Conservation (phyloP, 2,888 invertebrate species). For the Trissolcus japonicus region DNA sequence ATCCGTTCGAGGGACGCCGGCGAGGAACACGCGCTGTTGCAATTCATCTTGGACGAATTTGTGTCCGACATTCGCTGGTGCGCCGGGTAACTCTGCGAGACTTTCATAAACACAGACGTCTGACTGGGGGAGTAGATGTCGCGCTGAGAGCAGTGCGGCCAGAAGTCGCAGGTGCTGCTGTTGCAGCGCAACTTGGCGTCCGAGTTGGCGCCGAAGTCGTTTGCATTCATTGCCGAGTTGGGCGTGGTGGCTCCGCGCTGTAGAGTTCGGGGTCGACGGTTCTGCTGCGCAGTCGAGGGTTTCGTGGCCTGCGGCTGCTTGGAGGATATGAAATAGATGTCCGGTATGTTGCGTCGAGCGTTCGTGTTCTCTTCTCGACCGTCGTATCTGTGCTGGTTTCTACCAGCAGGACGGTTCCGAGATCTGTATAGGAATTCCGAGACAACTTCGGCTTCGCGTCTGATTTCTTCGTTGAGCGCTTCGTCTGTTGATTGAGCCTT, state of each 20-base stretch:
- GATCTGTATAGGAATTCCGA: slow-evolving; percentile 79
- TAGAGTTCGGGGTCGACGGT: slow-evolving; percentile 74
- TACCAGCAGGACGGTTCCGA: slow-evolving; percentile 77
- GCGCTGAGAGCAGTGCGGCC: slow-evolving; percentile 80
- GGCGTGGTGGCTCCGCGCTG: slow-evolving; percentile 78
- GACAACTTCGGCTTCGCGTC: slow-evolving; percentile 79
- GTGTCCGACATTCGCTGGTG: slow-evolving; percentile 76
- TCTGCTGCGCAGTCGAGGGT: slow-evolving; percentile 66
- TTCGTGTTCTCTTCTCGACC: slow-evolving; percentile 65
- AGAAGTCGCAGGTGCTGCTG: slow-evolving; percentile 80
- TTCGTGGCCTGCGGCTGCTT: slow-evolving; percentile 65
- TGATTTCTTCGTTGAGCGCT: slow-evolving; percentile 76
- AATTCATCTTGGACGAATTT: slow-evolving; percentile 58
- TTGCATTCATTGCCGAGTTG: slow-evolving; percentile 63
- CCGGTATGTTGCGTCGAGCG: slow-evolving; percentile 62
- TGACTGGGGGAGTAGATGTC: slow-evolving; percentile 72
- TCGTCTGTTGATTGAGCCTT: slow-evolving; percentile 74
- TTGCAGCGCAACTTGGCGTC: slow-evolving; percentile 76
- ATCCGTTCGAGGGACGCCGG: slow-evolving; percentile 74
- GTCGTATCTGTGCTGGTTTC: slow-evolving; percentile 76
- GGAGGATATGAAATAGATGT: slow-evolving; percentile 71
- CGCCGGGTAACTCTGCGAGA: slow-evolving; percentile 79
- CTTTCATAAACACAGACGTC: slow-evolving; percentile 73
- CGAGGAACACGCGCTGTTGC: slow-evolving; percentile 72
- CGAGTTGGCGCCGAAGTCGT: slow-evolving; percentile 65